Conservation (phyloP, 2,888 invertebrate genomes). For the Cephalotes varians region DNA sequence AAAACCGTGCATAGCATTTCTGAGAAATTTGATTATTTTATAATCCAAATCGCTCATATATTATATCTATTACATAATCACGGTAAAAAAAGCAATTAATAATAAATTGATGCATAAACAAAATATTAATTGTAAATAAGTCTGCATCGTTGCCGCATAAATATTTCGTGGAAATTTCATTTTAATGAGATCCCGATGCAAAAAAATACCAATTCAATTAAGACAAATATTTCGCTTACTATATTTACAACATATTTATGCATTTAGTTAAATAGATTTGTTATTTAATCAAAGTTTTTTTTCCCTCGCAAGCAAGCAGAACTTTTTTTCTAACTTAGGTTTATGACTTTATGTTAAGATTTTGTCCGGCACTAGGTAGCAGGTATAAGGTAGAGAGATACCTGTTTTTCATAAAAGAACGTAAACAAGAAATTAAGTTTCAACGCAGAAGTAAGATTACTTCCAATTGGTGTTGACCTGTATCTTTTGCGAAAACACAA, state of each 20-base stretch:
- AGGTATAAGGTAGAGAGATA: neutral
- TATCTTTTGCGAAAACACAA: neutral
- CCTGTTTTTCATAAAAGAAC: neutral
- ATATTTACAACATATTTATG: neutral
- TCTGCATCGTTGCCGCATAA: neutral
- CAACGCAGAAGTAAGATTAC: neutral
- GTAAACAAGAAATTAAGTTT: neutral
- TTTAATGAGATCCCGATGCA: neutral
- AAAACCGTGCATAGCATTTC: neutral
- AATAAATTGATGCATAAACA: neutral
- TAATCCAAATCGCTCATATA: neutral
- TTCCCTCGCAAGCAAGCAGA: neutral
- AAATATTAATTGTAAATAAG: neutral
- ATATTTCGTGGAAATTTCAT: neutral
- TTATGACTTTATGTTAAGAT: neutral
- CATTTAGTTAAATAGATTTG: neutral
- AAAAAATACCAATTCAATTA: neutral
- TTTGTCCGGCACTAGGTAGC: neutral
- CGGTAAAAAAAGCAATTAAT: neutral
- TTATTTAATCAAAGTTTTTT: neutral
- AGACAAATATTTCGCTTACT: neutral
- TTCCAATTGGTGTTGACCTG: neutral
- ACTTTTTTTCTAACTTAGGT: neutral
- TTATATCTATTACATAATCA: neutral
- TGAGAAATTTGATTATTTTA: neutral